Evolutionary conservation across 2,888 invertebrate genomes (phyloP).

Genomic region (Isoperla grammatica): DNA sequence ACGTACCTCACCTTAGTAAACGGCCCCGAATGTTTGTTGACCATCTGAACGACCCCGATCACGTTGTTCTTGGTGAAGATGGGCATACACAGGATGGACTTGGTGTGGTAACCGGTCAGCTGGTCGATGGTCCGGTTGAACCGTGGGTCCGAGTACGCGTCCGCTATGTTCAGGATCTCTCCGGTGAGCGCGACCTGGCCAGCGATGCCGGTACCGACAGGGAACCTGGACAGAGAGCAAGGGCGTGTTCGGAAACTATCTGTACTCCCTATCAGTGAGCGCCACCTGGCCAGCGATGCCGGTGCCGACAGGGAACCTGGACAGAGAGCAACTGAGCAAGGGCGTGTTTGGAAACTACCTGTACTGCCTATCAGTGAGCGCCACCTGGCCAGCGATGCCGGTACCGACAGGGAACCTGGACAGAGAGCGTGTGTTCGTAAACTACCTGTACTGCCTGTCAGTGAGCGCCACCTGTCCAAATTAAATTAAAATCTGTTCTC

Average conservation of each 20-base stretch:
- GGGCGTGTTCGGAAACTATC: too few relatives aligned
- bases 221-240: conserved; percentile 50
- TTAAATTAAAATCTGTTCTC: too few relatives aligned
- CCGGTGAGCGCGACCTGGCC: conserved; percentile 77
- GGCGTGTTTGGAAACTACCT: too few relatives aligned
- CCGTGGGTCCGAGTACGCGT: conserved; percentile 71
- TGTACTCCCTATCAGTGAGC: conserved; percentile 50
- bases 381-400: conserved; percentile 80
- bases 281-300: conserved; percentile 83
- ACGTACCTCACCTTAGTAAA: conserved; percentile 37
- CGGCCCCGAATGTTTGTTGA: conserved; percentile 56
- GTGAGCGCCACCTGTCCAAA: conserved; percentile 74
- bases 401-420: conserved; percentile 63
- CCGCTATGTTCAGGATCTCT: conserved; percentile 71
- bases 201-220: conserved; percentile 72
- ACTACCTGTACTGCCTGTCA: conserved; percentile 41
- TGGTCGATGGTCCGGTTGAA: conserved; percentile 69
- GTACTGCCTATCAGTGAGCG: conserved; percentile 53
- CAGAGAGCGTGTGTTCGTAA: too few relatives aligned
- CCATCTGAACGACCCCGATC: conserved; percentile 87
- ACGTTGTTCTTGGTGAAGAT: conserved; percentile 71
- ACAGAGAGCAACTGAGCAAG: conserved; percentile 25
- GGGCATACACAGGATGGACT: conserved; percentile 80
- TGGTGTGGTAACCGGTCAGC: conserved; percentile 62
- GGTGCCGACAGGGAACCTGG: conserved; percentile 63